phyloP scores from a whole-genome alignment of 2,797 vertebrate genomes.

The Tenualosa thibaudeaui region DNA sequence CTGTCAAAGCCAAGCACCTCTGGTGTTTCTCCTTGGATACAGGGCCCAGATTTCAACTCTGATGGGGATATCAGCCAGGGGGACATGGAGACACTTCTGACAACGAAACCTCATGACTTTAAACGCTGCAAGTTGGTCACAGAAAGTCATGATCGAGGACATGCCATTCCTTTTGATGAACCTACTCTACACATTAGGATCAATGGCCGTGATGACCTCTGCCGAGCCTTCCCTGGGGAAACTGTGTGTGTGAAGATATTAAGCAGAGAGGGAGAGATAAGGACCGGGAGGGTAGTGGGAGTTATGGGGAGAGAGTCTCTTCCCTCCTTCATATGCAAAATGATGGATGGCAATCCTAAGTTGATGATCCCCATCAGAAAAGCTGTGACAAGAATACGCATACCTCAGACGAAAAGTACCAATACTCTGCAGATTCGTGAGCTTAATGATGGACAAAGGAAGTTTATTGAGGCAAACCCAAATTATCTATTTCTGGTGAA shows the following conservation, averaged over 20 bases:
- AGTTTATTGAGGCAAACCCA: background rate
- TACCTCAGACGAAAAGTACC: background rate
- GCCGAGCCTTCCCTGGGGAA: conserved; percentile 44
- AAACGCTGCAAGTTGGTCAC: conserved; percentile 44
- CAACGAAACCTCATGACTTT: conserved; percentile 24
- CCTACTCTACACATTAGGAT: conserved; percentile 34
- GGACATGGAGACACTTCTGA: conserved; percentile 23
- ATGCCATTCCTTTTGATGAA: conserved; percentile 39
- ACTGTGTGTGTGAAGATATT: conserved; percentile 47
- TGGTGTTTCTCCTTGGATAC: background rate
- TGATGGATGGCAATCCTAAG: background rate
- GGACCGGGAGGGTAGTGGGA: conserved; percentile 39
- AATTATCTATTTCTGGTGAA: conserved; percentile 38
- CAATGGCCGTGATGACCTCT: conserved; percentile 36
- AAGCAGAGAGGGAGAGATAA: background rate
- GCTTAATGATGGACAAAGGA: background rate
- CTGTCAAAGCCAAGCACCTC: background rate
- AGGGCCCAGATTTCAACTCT: background rate
- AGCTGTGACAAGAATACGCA: conserved; percentile 31
- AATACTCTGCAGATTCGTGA: conserved; percentile 31
- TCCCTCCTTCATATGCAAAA: conserved; percentile 41
- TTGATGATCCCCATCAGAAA: conserved; percentile 30
- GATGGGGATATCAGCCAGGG: conserved; percentile 1
- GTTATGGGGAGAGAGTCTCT: conserved; percentile 34
- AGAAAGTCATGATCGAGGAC: conserved; percentile 31